Percentiles rank a stretch among this genome's conserved stretches.
These are phyloP conservation scores for Pituophis catenifer DNA, from an alignment of 2,113 vertebrate genomes.

Conservation along the genomic window DNA sequence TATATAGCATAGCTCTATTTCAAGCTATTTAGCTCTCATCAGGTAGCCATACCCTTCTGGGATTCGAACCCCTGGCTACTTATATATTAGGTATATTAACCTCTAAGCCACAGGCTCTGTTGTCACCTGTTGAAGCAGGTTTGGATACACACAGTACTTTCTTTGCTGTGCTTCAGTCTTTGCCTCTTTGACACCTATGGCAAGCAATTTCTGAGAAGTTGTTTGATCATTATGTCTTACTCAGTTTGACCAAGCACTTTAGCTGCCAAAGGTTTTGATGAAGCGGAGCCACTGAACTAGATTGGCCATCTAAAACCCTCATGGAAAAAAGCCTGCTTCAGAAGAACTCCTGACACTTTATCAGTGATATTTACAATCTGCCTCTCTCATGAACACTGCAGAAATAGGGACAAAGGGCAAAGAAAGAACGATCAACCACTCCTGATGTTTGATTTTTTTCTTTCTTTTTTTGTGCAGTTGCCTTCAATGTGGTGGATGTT, in stretches of 20 bases:
- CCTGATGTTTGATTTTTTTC: neutral
- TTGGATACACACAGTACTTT: neutral
- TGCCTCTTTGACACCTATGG: neutral
- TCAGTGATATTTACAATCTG: neutral
- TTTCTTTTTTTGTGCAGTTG: too few species aligned
- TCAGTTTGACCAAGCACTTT: slow-evolving; percentile 12
- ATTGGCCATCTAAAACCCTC: neutral
- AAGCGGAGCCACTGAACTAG: neutral
- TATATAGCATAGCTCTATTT: too few species aligned
- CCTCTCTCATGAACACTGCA: neutral
- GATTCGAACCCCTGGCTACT: too few species aligned
- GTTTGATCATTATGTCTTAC: slow-evolving; percentile 16
- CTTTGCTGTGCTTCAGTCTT: neutral
- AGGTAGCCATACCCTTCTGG: too few species aligned
- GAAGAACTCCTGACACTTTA: neutral
- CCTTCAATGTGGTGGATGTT: neutral
- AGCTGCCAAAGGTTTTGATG: slow-evolving; percentile 5
- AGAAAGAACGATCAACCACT: neutral
- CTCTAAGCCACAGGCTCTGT: neutral
- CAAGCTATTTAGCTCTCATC: too few species aligned
- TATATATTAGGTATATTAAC: too few species aligned
- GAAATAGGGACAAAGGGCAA: neutral
- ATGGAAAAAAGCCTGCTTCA: neutral
- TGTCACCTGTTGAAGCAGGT: neutral
- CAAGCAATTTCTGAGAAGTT: slow-evolving; percentile 20